phyloP scores from a whole-genome alignment of 2,113 vertebrate species.

The Malurus alboscapulatus region DNA sequence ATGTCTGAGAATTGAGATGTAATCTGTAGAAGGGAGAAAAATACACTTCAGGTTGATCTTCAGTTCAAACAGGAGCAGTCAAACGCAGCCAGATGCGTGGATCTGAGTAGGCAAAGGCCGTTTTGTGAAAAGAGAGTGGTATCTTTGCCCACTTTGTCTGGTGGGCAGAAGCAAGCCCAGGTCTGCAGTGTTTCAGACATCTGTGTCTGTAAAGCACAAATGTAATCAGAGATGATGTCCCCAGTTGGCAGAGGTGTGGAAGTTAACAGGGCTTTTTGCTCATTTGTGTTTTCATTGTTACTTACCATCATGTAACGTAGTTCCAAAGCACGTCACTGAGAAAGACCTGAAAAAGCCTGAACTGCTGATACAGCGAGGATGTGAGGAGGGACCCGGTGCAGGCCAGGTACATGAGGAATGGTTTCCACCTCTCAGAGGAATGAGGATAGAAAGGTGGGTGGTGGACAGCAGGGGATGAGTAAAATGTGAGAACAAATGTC shows the following conservation, averaged over 20 bases:
- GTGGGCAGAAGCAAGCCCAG: not conserved
- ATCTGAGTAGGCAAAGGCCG: not conserved
- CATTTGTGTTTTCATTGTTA: not conserved
- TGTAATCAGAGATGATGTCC: not conserved
- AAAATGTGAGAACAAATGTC: not conserved
- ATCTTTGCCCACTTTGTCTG: not conserved
- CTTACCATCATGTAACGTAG: not conserved
- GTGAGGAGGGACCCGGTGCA: not conserved
- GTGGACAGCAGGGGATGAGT: not conserved
- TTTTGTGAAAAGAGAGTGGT: not conserved
- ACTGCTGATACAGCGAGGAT: not conserved
- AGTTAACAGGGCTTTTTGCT: not conserved
- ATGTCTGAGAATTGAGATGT: not conserved
- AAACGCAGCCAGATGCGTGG: not conserved
- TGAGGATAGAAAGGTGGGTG: not conserved
- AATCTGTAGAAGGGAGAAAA: not conserved
- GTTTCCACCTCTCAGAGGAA: not conserved
- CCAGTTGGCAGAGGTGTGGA: not conserved
- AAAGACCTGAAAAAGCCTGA: not conserved
- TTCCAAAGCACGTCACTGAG: not conserved
- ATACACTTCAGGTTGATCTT: not conserved
- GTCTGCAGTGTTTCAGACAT: not conserved
- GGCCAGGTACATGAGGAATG: accelerated
- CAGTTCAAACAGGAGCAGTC: not conserved
- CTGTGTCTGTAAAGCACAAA: not conserved